Evolutionary conservation across 2,888 invertebrate species (phyloP).

Genomic region (Petrolisthes manimaculis): DNA sequence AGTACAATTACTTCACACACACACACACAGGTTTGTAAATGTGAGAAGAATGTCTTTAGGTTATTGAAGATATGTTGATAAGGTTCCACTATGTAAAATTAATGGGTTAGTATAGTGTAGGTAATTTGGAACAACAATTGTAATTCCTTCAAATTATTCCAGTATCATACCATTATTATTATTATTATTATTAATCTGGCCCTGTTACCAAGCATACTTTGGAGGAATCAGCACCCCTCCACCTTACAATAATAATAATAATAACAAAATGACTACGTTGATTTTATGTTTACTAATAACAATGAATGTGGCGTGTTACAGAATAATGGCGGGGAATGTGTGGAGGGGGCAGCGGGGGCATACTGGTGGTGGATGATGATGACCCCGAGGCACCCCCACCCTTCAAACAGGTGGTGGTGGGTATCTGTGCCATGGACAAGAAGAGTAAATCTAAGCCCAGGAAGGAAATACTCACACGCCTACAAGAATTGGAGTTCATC

Average conservation of each 20-base stretch:
- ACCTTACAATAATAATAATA: not conserved
- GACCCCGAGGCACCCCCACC: conserved; percentile 9
- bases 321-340: conserved; percentile 29
- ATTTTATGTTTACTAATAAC: not conserved
- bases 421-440: conserved; percentile 99
- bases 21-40: too few relatives aligned
- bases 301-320: not conserved
- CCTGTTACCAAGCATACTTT: too few relatives aligned
- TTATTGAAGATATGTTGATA: too few relatives aligned
- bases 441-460: conserved; percentile 99
- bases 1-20: too few relatives aligned
- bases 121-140: too few relatives aligned
- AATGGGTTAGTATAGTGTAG: too few relatives aligned
- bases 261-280: not conserved
- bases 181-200: too few relatives aligned
- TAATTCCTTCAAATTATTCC: too few relatives aligned
- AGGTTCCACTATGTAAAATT: too few relatives aligned
- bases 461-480: conserved; percentile 95
- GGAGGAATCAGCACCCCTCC: too few relatives aligned
- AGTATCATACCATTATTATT: too few relatives aligned
- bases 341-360: conserved; percentile 28
- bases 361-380: not conserved
- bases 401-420: conserved; percentile 86
- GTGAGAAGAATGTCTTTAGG: too few relatives aligned
- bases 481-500: conserved; percentile 96